Conservation (phyloP, 2,888 invertebrate species). For the Temnothorax ravouxi region DNA sequence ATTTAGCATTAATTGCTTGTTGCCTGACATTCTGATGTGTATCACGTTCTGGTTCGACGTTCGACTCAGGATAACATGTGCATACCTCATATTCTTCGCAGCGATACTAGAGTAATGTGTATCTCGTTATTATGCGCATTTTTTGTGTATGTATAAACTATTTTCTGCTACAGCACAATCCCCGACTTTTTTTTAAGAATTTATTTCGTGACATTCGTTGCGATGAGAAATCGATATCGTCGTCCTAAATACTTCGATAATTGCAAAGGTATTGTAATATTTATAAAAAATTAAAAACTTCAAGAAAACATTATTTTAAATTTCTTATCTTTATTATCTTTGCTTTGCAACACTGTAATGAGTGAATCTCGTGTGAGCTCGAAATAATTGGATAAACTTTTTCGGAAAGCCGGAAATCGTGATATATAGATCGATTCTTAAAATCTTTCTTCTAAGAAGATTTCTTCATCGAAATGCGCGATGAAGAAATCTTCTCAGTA, state of each 20-base stretch:
- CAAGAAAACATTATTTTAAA: background rate
- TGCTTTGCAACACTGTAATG: background rate
- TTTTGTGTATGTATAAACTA: slow-evolving; percentile 19
- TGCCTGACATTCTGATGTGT: slow-evolving; percentile 63
- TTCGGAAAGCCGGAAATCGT: background rate
- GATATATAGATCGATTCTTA: background rate
- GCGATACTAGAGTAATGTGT: slow-evolving; percentile 11
- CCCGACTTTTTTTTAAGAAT: slow-evolving; percentile 7
- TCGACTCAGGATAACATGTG: slow-evolving; percentile 67
- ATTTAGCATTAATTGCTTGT: slow-evolving; percentile 67
- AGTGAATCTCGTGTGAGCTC: background rate
- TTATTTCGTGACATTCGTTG: slow-evolving; percentile 6
- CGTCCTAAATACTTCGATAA: background rate
- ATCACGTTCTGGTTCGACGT: slow-evolving; percentile 69
- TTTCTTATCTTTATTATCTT: background rate
- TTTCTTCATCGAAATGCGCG: background rate
- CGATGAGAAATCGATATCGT: slow-evolving; percentile 26
- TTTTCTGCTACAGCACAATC: slow-evolving; percentile 5
- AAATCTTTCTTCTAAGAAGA: no score
- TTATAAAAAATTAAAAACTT: background rate
- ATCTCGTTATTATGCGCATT: slow-evolving; percentile 27
- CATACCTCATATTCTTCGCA: slow-evolving; percentile 56
- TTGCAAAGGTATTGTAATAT: background rate
- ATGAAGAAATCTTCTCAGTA: background rate
- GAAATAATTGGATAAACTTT: background rate